Evolutionary conservation across 2,888 invertebrate genomes (phyloP).

Genomic region (Periphyllus acericola): DNA sequence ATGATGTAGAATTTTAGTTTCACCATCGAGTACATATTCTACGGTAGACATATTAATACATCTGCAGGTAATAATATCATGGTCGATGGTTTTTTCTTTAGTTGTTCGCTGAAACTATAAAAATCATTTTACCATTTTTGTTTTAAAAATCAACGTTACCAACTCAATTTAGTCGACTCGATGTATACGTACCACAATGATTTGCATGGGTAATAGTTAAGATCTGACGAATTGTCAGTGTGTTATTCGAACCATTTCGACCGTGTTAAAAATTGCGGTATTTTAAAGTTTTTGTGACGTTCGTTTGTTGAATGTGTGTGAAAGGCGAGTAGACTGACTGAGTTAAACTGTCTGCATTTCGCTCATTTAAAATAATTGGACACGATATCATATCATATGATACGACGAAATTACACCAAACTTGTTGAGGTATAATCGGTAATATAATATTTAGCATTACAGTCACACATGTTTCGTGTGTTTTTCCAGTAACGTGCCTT

Average conservation of each 20-base stretch:
- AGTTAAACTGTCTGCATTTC: not conserved
- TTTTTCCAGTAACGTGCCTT: not conserved
- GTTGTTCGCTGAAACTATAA: too few species aligned
- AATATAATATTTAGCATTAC: not conserved
- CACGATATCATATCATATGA: not conserved
- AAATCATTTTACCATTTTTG: too few species aligned
- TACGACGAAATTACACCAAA: not conserved
- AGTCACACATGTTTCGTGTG: not conserved
- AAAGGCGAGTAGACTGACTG: not conserved
- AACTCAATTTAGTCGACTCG: not conserved
- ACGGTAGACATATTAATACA: not conserved
- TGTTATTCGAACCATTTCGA: not conserved
- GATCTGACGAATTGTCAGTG: not conserved
- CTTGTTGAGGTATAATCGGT: not conserved
- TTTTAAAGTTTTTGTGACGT: not conserved
- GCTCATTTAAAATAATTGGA: slow-evolving; percentile 19
- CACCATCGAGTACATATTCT: not conserved
- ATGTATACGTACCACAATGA: not conserved
- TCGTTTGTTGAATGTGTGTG: not conserved
- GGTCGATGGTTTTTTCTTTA: too few species aligned
- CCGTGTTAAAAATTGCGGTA: not conserved
- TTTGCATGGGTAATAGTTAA: not conserved
- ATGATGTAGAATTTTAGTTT: not conserved
- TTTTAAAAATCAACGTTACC: not conserved
- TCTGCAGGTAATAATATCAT: not conserved